Evolutionary conservation across 2,797 vertebrate genomes (phyloP), one percentile per base, ranked within the genome.

Genomic region (Thunnus albacares): DNA sequence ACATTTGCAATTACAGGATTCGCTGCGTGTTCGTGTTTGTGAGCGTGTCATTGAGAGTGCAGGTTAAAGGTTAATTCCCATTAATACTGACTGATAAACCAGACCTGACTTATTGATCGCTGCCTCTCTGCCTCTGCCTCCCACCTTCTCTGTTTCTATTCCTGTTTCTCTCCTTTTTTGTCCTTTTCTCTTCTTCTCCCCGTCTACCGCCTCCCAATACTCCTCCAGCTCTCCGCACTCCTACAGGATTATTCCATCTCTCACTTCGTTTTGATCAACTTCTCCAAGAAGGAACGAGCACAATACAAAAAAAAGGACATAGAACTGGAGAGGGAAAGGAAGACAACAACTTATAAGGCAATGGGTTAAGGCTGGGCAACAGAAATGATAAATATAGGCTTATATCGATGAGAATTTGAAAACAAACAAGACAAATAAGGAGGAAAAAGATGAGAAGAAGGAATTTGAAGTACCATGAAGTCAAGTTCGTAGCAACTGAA

Each of bases 81-180:
- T 87, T 90, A 91, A 90, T 90, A 82, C 80, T 53, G 81, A 79
- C 83, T 89, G 92, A 89, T 91, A 87, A 91, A 93, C 89, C 70
- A 82, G 79, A 86, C 72, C 80, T 84, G 91, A 90, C 86, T 89
- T 88, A 92, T 92, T 62, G 87, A 92, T 92, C 71, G 43, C 56
- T 20, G 26, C 72, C 33, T 68, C 67, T 59, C 70, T 49, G 64
- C 45, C 51, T 66, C 35, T 55, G 47, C 78, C 41, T 64, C 80
- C 56, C 47, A 69, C 58, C 60, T 43, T 20, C 49, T 45, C 55
- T 49, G 12, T 61, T 73, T 53, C 51, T 33, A 62, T 75, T 52
- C 28, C 53, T 64, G 22, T 52, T 60, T 22, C 58, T 57, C 12
- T 56, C n/a, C 55, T 41, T 7, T 30, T 55, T 49, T 47, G 52